phyloP scores from a whole-genome alignment of 2,113 vertebrate species.

The Rhinopomastus cyanomelas region DNA sequence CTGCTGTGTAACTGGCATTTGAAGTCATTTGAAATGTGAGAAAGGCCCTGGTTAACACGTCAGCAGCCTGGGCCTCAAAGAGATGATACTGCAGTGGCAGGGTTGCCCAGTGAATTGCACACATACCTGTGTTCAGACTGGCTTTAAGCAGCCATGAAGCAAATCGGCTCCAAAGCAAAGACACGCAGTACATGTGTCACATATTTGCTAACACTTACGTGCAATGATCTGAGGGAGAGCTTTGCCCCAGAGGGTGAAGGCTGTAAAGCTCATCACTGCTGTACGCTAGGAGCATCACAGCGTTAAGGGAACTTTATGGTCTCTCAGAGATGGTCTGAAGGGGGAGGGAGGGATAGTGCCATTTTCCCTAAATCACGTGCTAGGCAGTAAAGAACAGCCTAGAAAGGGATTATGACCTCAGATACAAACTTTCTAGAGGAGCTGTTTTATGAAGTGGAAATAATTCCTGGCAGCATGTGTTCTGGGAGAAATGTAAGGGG shows the following conservation, averaged over 20 bases:
- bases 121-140: background rate
- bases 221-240: background rate
- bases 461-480: background rate
- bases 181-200: background rate
- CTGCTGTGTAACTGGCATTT: background rate
- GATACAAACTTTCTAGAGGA: background rate
- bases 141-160: background rate
- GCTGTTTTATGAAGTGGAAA: background rate
- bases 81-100: background rate
- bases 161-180: background rate
- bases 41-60: slow-evolving; percentile 26
- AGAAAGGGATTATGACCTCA: background rate
- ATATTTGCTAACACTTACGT: background rate
- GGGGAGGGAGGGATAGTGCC: background rate
- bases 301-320: background rate
- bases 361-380: background rate
- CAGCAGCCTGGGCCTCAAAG: slow-evolving; percentile 7
- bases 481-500: background rate
- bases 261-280: background rate
- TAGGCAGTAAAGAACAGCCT: background rate
- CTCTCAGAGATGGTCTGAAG: background rate
- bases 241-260: background rate
- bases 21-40: slow-evolving; percentile 13
- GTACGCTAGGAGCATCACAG: background rate
- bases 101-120: background rate